phyloP scores from a whole-genome alignment of 2,888 invertebrate species.

The Hemaris fuciformis region DNA sequence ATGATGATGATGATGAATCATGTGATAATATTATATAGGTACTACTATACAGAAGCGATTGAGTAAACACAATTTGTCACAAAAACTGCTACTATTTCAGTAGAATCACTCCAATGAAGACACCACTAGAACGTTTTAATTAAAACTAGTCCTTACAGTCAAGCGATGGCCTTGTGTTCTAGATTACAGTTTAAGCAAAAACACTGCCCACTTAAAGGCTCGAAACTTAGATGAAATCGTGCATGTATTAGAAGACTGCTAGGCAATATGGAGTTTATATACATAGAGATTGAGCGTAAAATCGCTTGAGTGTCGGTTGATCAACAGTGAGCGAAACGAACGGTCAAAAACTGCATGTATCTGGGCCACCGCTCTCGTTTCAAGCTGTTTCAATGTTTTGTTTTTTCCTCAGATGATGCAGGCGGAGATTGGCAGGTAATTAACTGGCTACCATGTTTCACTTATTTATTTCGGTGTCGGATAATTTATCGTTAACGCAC shows the following conservation, averaged over 20 bases:
- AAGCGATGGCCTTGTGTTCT: neutral
- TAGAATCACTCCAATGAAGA: neutral
- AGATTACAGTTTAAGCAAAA: neutral
- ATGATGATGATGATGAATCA: too few relatives aligned
- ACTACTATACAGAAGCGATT: too few relatives aligned
- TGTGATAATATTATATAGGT: too few relatives aligned
- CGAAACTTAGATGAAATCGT: neutral
- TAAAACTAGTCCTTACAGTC: neutral
- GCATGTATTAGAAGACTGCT: neutral
- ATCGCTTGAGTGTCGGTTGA: neutral
- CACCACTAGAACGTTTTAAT: neutral
- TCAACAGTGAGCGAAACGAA: neutral
- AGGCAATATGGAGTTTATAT: neutral
- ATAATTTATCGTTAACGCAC: neutral
- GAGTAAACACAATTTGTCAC: too few relatives aligned
- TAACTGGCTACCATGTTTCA: conserved; percentile 2
- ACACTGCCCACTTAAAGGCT: neutral
- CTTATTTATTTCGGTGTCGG: conserved; percentile 10
- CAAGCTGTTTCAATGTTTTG: conserved; percentile 2
- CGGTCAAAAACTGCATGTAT: conserved; percentile 6
- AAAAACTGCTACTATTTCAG: too few relatives aligned
- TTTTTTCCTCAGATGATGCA: conserved; percentile 4
- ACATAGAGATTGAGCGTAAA: neutral
- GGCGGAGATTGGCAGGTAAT: conserved; percentile 6
- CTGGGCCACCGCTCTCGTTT: neutral